Conservation (phyloP, 2,797 vertebrate species). For the Bryconaethiops microstoma region DNA sequence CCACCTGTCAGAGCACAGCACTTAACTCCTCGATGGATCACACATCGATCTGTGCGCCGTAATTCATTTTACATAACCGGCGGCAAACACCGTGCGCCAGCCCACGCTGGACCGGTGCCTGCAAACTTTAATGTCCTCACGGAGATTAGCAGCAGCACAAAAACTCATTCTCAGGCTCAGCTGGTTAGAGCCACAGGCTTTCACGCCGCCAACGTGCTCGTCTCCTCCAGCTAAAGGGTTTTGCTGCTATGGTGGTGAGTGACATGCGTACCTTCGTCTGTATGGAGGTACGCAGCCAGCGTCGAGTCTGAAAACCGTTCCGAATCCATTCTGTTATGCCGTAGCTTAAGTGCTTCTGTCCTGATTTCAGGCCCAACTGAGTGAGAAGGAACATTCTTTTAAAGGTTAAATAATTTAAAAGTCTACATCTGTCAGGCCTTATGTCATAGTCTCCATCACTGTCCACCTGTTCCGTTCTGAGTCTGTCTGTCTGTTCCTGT, state of each 20-base stretch:
- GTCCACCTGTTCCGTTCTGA: neutral
- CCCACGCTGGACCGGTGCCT: neutral
- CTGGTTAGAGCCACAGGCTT: neutral
- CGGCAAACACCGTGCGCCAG: conserved; percentile 22
- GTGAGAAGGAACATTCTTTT: neutral
- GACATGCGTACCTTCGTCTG: neutral
- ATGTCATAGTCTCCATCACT: neutral
- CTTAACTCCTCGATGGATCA: conserved; percentile 53
- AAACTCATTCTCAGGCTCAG: conserved; percentile 25
- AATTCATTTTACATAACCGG: conserved; percentile 54
- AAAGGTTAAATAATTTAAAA: neutral
- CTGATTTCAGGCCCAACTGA: neutral
- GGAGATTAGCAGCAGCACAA: conserved; percentile 26
- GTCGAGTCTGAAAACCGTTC: neutral
- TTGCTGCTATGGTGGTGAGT: neutral
- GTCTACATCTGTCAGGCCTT: neutral
- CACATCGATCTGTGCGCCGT: conserved; percentile 51
- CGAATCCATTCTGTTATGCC: neutral
- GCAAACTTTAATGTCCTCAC: neutral
- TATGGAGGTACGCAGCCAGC: neutral
- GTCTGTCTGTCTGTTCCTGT: neutral
- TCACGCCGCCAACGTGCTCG: neutral
- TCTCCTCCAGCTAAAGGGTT: conserved; percentile 13
- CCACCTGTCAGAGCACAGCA: conserved; percentile 53
- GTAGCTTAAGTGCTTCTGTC: neutral